Conservation (phyloP, 2,888 invertebrate species). For the Antitype chi region DNA sequence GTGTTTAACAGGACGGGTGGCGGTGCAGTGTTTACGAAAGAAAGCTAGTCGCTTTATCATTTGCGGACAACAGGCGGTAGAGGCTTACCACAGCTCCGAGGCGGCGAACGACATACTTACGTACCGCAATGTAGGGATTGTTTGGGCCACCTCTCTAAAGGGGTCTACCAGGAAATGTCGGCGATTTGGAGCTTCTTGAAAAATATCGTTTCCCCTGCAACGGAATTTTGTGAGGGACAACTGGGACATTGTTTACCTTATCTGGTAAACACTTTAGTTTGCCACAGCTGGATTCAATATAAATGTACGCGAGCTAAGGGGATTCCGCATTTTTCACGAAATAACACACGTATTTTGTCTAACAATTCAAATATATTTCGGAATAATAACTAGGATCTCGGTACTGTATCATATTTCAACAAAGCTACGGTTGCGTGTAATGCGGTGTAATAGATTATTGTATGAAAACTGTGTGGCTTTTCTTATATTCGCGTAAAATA, state of each 20-base stretch:
- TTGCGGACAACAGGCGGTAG: constrained; percentile 83
- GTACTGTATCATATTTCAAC: constrained; percentile 41
- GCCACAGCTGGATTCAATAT: constrained; percentile 57
- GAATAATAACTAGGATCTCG: constrained; percentile 37
- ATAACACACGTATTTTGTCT: constrained; percentile 43
- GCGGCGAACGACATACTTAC: constrained; percentile 76
- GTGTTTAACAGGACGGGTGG: constrained; percentile 70
- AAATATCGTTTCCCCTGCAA: constrained; percentile 77
- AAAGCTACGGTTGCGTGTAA: constrained; percentile 37
- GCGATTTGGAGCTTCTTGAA: constrained; percentile 77
- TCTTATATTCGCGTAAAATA: constrained; percentile 31
- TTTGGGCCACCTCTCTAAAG: constrained; percentile 73
- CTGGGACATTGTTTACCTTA: constrained; percentile 71
- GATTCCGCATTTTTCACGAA: constrained; percentile 41
- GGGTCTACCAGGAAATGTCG: constrained; percentile 77
- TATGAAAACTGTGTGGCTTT: constrained; percentile 25
- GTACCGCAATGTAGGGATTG: constrained; percentile 74
- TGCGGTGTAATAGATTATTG: constrained; percentile 44
- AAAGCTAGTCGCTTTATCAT: constrained; percentile 86
- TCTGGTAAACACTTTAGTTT: constrained; percentile 70
- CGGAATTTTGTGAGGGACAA: constrained; percentile 73
- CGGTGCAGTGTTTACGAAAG: constrained; percentile 74
- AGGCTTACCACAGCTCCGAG: constrained; percentile 81
- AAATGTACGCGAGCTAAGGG: constrained; percentile 46
- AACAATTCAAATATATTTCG: constrained; percentile 42